Base-by-base conservation (phyloP, 2,888 invertebrate species). In the Noctua fimbriata region DNA sequence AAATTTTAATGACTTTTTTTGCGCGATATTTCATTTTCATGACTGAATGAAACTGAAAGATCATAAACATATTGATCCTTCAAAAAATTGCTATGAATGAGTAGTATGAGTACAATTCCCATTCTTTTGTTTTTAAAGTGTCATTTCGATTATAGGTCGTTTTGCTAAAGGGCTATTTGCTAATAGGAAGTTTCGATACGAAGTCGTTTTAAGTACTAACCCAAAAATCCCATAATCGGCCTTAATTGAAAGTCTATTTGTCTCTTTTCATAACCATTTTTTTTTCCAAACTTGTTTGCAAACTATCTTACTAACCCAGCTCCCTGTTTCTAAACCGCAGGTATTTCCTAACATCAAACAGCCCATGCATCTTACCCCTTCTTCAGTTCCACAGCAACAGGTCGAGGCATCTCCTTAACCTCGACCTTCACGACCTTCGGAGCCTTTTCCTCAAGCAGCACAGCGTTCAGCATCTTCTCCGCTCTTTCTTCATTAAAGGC, bases 401-500 rank as follows among this genome's bases (percentile, higher is more conserved):
- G 86, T 18, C 92, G 89, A 36, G 90, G 90, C 16, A 85, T 86
- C 18, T 94, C 93, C 58, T 92, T 92, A 16, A 92, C 75, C 72
- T 94, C 94, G 44, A 87, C 82, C 41, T 84, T 85, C 47, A 82
- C 84, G 16, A 89, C 86, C 84, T 94, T 94, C 0, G 94, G 95
- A 0, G 92, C 91, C 0, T 91, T 75, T 3, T 92, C 92, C 41
- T 98, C 98, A 89, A 98, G 98, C 83, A 97, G 97, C 16, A 98
- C 98, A 52, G 98, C 98, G 88, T 97, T 97, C 75, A 99, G 95
- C 86, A 99, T 98, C 93, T 98, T 98, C 87, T 97, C 98, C 0
- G 99, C 98, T 76, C 98, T 97, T 76, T 98, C 98, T 93, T 98
- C 98, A 86, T 99, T 98, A 94, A 98, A 99, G 91, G 98, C 98